phyloP scores from a whole-genome alignment of 2,888 invertebrate genomes.

The Anarsia innoxiella region DNA sequence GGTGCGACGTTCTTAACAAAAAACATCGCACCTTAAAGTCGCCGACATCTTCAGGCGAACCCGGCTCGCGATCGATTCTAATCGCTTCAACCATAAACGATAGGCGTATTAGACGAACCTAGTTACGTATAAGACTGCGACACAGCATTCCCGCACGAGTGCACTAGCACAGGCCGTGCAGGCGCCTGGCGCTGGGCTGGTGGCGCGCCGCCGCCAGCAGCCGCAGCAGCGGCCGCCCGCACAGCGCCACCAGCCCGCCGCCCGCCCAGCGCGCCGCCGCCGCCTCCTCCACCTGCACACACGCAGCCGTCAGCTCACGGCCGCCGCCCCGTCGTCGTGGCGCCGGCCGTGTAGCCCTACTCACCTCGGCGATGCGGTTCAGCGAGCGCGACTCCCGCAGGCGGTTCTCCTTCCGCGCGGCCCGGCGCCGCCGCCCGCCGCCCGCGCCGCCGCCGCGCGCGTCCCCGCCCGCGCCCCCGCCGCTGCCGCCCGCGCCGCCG shows the following conservation, averaged over 20 bases:
- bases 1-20: background rate
- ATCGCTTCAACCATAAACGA: no score
- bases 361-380: constrained; percentile 85
- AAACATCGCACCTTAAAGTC: background rate
- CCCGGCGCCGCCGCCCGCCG: constrained; percentile 39
- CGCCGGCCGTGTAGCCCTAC: no score
- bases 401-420: constrained; percentile 61
- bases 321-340: no score
- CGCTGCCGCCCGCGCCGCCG: no score
- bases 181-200: constrained; percentile 48
- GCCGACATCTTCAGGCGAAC: no score
- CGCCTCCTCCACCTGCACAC: constrained; percentile 80
- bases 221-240: constrained; percentile 61
- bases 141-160: no score
- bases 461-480: constrained; percentile 32
- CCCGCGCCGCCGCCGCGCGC: constrained; percentile 25
- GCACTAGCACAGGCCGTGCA: constrained; percentile 60
- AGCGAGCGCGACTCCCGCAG: constrained; percentile 88
- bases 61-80: no score
- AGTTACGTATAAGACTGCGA: no score
- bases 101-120: no score
- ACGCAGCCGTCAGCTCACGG: no score
- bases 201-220: constrained; percentile 69
- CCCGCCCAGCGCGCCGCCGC: constrained; percentile 58
- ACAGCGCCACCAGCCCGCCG: constrained; percentile 57